These are phyloP conservation scores for Parascotia fuliginaria DNA, from an alignment of 2,888 invertebrate genomes.

Conservation along the genomic window DNA sequence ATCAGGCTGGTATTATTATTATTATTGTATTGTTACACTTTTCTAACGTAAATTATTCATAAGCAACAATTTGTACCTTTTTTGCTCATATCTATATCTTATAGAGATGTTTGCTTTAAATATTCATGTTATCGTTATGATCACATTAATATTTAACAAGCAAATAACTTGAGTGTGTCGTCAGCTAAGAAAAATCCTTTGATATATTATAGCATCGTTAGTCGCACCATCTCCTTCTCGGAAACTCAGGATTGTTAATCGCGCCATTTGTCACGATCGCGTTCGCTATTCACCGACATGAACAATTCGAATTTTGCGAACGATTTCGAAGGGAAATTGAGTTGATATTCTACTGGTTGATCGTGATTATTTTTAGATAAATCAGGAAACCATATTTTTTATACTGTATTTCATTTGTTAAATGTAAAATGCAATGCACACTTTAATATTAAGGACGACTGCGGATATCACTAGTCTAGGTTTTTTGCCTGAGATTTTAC, in stretches of 20 bases:
- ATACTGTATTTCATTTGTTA: neutral
- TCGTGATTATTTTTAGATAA: slow-evolving; percentile 41
- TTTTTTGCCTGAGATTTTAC: too few relatives aligned
- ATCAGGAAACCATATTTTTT: slow-evolving; percentile 32
- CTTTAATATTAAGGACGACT: too few relatives aligned
- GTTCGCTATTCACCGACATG: slow-evolving; percentile 71
- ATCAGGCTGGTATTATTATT: too few relatives aligned
- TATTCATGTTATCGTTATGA: slow-evolving; percentile 31
- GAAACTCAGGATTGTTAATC: slow-evolving; percentile 79
- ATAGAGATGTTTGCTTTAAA: slow-evolving; percentile 1
- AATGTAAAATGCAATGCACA: too few relatives aligned
- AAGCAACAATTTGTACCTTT: too few relatives aligned
- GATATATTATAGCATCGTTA: slow-evolving; percentile 84
- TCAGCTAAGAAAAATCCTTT: slow-evolving; percentile 80
- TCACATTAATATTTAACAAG: slow-evolving; percentile 62
- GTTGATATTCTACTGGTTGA: slow-evolving; percentile 46
- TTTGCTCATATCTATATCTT: neutral
- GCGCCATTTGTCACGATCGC: slow-evolving; percentile 82
- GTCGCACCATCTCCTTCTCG: slow-evolving; percentile 77
- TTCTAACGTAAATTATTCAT: too few relatives aligned
- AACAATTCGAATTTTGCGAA: slow-evolving; percentile 73
- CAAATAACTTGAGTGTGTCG: slow-evolving; percentile 65
- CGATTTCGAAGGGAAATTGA: slow-evolving; percentile 66
- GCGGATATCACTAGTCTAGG: too few relatives aligned
- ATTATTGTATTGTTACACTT: too few relatives aligned